Base-by-base conservation (phyloP, 2,113 vertebrate species). In the Amphilophus citrinellus region DNA sequence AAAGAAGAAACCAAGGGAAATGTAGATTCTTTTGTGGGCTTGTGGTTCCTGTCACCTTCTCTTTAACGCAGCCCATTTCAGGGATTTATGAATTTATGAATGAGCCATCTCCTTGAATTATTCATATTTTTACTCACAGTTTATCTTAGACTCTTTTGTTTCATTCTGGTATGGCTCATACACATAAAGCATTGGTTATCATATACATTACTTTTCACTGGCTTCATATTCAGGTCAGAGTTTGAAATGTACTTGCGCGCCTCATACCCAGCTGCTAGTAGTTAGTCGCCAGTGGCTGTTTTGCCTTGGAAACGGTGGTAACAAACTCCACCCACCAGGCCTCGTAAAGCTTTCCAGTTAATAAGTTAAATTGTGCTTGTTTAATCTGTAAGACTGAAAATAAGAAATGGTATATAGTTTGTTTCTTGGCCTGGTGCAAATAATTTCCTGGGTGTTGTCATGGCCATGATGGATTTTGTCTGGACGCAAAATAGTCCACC, bases 81-180 rank as follows among this genome's bases (percentile, higher is more conserved):
- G 63, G 27, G 75, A 58, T 35, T 87, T 87, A 80, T 87, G 50
- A 63, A 90, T 88, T 37, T 62, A 85, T 88, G 44, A 86, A 87
- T 84, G 22, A 88, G 39, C 50, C 61, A 68, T 18, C 5, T 85
- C 39, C 39, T 68, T 84, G 14, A 87, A 88, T 90, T 73, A 85
- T 87, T 84, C 30, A 82, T 62, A 77, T 60, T 60, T 89, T 79
- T 63, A 80, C 61, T 10, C 35, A 27, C 3, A 44, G 47, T 76
- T 87, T 57, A 20, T 37, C 14, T 47, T 22, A 1, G 57, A 37
- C 15, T 27, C 4, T 17, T 63, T 71, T 79, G 14, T 42, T 44
- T 53, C 7, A 32, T 61, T 47, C 15, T 53, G 44, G 24, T 71
- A 50, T 35, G 14, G 61, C 62, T 61, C 13, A n/a, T 37, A 59